Evolutionary conservation across 92 coral and sea anemone genomes (phyloP), one percentile per base, ranked within the genome.

Genomic region (Porites divaricata): DNA sequence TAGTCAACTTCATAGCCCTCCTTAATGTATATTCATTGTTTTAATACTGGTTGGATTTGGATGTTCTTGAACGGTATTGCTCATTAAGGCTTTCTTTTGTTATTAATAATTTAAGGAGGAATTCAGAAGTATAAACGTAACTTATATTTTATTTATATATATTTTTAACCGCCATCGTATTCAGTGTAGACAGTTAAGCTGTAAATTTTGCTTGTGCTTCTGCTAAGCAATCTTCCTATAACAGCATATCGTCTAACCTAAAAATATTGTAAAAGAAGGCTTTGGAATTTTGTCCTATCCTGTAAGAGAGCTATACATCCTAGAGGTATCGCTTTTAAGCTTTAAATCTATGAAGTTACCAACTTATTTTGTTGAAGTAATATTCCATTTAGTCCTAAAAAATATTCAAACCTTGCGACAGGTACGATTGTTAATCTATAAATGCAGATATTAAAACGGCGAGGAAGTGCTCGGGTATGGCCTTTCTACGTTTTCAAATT

Each of bases 121-220:
- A 67, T 67, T 67, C 72, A 11, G 50, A 67, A 24, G 45, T 35
- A 1, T 35, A 35, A 13, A 2, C 0, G 17, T 15, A 15, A 19
- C 64, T 53, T 35, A 74, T 74, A 54, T 53, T 21, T 74, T 74
- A 74, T 74, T 74, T 13, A 74, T 76, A 16, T 26, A 28, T 61
- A 19, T 48, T 41, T 9, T 11, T 24, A 48, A 19, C 23, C 62
- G 45, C 57, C 58, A 62, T 57, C 28, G 45, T 41, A 62, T 77
- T 57, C 17, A 63, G 19, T 35, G 57, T 26, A 12, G 21, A 20
- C 58, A 35, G 45, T 35, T 35, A 35, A 35, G 7, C 45, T 35
- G 45, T 35, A 35, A 35, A 35, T 35, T 3, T 35, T 35, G 45
- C 45, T 35, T 35, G 45, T 4, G 45, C 45, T 35, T 35, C 45